Conservation (phyloP, 2,113 vertebrate species). For the Corythaeola cristata region DNA sequence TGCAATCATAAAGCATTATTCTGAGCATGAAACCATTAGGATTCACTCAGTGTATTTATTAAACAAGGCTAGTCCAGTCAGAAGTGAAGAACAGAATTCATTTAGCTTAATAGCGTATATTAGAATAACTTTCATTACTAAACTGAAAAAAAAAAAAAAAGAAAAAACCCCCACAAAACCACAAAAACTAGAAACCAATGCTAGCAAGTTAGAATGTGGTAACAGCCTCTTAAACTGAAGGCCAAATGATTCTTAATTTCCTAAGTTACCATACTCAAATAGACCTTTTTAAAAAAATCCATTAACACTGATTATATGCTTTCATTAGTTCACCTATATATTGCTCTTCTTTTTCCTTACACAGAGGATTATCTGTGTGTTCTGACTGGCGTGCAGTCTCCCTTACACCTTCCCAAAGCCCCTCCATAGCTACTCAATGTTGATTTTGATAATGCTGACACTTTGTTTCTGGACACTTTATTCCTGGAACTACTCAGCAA, state of each 20-base stretch:
- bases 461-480: neutral
- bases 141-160: neutral
- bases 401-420: neutral
- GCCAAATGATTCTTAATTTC: neutral
- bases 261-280: neutral
- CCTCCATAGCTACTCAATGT: neutral
- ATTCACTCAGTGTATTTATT: neutral
- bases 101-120: neutral
- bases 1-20: constrained; percentile 68
- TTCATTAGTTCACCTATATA: neutral
- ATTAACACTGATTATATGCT: neutral
- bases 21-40: neutral
- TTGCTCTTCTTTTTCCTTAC: neutral
- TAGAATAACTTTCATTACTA: neutral
- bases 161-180: neutral
- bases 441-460: neutral
- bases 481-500: neutral
- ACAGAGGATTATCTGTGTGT: neutral
- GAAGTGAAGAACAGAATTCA: neutral
- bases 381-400: neutral
- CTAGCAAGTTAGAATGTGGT: neutral
- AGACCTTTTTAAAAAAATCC: neutral
- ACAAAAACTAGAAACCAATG: neutral
- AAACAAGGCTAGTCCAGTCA: neutral
- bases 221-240: neutral